A percentile compares a stretch with the other conserved stretches of the same genome.
Evolutionary conservation across 2,888 invertebrate genomes (phyloP).

Genomic region (Steinernema carpocapsae): DNA sequence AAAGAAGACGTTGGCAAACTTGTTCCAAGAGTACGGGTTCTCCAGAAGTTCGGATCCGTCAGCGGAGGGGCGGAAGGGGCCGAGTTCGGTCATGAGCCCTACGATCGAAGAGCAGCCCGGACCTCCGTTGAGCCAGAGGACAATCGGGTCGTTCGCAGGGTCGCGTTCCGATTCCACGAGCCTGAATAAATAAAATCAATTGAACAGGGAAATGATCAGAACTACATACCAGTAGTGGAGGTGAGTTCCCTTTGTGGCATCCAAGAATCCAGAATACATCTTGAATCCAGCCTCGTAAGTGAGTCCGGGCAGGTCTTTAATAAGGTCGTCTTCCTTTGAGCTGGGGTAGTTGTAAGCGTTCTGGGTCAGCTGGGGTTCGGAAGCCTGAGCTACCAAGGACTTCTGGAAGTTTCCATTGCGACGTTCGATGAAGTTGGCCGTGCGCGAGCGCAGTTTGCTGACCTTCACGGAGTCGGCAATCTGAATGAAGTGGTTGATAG

Average conservation of each 20-base stretch:
- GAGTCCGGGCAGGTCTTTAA: slow-evolving; percentile 54
- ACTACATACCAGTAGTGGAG: slow-evolving; percentile 71
- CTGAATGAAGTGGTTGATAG: slow-evolving; percentile 19
- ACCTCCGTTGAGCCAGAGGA: slow-evolving; percentile 71
- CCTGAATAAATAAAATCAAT: slow-evolving; percentile 30
- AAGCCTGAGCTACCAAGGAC: background rate
- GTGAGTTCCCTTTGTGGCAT: slow-evolving; percentile 60
- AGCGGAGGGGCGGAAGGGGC: slow-evolving; percentile 68
- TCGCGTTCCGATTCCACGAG: slow-evolving; percentile 57
- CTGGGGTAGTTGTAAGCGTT: background rate
- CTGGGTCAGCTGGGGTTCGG: too few species aligned
- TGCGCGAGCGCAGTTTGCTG: slow-evolving; percentile 7
- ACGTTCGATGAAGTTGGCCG: slow-evolving; percentile 12
- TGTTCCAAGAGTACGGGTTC: slow-evolving; percentile 66
- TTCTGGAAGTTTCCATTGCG: background rate
- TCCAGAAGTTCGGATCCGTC: slow-evolving; percentile 58
- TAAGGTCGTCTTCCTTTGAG: slow-evolving; percentile 43
- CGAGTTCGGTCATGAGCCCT: slow-evolving; percentile 70
- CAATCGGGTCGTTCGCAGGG: slow-evolving; percentile 69
- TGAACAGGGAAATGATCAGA: background rate
- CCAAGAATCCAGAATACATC: slow-evolving; percentile 71
- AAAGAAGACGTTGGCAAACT: slow-evolving; percentile 72
- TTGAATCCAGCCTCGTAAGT: slow-evolving; percentile 66
- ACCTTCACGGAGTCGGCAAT: slow-evolving; percentile 21
- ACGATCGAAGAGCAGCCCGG: slow-evolving; percentile 68